Evolutionary conservation across 2,888 invertebrate genomes (phyloP), one percentile per base, ranked within the genome.

Genomic region (Venustoraphidia nigricollis): DNA sequence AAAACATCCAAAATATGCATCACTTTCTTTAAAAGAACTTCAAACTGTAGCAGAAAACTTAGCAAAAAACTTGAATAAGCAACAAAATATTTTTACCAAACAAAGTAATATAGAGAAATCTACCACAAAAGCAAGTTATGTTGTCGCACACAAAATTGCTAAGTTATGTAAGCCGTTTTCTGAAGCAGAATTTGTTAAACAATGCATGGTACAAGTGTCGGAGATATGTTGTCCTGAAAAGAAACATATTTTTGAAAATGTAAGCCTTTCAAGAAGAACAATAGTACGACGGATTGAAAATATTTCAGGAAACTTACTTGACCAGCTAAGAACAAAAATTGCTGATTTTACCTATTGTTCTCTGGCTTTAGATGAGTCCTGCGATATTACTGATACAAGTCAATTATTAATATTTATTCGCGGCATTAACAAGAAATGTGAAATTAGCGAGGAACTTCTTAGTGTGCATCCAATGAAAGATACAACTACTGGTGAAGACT

Each of bases 191-290:
- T 49, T 51, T 52, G 44, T 52, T 43, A 51, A 51, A 50, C 39
- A 51, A 45, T 52, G 50, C 48, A 47, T 52, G 44, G 48, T 52
- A 48, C 36, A 48, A 50, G 41, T 48, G 44, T 48, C 47, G 35
- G 48, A 49, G 35, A 48, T 48, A 44, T 44, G 52, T 50, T 51
- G 53, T 47, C 52, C 51, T 41, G 51, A 51, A 51, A 52, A 53
- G 48, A 51, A 51, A 51, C 48, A 50, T 48, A 53, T 46, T 41
- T 53, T 52, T 52, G 47, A 51, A 53, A 53, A 51, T 44, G 36
- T 49, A 36, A 46, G 51, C 52, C 52, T 55, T 46, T 54, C 52
- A 48, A 52, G 52, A 45, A 54, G 53, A 53, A 54, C 55, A 49
- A 44, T 51, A 39, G 46, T 46, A 46, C 46, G 46, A 45, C 45